Conservation (phyloP, 2,888 invertebrate species). For the Metellina segmentata region DNA sequence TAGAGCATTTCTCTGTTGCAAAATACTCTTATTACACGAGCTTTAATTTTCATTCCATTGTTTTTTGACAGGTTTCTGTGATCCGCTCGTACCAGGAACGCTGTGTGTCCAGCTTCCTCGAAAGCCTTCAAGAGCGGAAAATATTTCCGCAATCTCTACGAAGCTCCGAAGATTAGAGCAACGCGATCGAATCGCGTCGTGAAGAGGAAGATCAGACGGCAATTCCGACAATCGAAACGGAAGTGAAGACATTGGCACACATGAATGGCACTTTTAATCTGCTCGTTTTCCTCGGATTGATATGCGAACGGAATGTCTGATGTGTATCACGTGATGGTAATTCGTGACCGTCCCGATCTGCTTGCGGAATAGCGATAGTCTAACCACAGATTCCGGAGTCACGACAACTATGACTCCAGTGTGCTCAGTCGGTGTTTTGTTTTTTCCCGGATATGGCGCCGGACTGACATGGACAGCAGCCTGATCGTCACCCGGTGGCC, state of each 20-base stretch:
- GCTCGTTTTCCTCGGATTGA: background rate
- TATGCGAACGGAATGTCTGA: background rate
- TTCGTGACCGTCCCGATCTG: constrained; percentile 8
- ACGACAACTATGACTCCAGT: no score
- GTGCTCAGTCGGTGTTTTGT: no score
- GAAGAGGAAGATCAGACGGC: background rate
- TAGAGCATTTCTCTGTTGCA: background rate
- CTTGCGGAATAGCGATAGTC: background rate
- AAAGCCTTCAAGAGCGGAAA: background rate
- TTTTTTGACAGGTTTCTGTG: background rate
- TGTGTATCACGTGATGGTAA: background rate
- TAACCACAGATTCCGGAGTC: background rate
- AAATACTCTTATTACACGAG: background rate
- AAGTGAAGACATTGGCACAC: constrained; percentile 20
- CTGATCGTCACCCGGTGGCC: constrained; percentile 48
- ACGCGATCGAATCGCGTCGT: background rate
- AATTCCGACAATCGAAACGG: constrained; percentile 1
- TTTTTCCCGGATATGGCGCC: no score
- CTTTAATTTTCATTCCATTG: background rate
- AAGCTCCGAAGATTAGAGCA: background rate
- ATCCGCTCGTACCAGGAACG: background rate
- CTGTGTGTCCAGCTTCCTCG: background rate
- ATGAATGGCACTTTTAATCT: background rate
- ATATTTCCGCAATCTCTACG: background rate
- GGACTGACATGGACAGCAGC: constrained; percentile 47